These are phyloP conservation scores for Moxostoma hubbsi DNA, from an alignment of 2,797 vertebrate species.

Conservation along the genomic window DNA sequence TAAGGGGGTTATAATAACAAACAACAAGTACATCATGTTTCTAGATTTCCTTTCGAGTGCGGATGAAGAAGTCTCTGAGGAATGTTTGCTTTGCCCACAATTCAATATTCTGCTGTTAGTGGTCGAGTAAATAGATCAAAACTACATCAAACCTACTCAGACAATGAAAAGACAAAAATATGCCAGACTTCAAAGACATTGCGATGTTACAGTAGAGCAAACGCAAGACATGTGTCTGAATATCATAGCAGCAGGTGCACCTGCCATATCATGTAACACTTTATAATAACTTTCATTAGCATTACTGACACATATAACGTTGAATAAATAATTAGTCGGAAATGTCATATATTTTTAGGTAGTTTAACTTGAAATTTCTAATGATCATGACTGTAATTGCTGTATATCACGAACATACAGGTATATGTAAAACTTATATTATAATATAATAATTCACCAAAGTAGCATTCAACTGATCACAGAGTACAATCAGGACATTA, in stretches of 20 bases:
- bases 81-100: constrained; percentile 27
- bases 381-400: too few species aligned
- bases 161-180: background rate
- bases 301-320: background rate
- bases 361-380: too few species aligned
- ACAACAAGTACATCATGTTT: background rate
- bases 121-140: background rate
- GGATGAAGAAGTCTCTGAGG: background rate
- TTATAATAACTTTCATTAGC: background rate
- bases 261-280: background rate
- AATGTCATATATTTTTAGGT: too few species aligned
- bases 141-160: constrained; percentile 12
- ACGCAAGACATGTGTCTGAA: background rate
- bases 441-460: too few species aligned
- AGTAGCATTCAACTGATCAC: too few species aligned
- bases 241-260: background rate
- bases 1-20: too few species aligned
- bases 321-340: background rate
- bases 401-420: too few species aligned
- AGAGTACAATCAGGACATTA: too few species aligned
- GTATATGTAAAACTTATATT: too few species aligned
- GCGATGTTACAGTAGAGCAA: background rate
- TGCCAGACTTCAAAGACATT: background rate
- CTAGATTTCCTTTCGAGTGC: background rate
- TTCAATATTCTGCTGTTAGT: constrained; percentile 16